A percentile compares a stretch with the other conserved stretches of the same genome.
phyloP scores from a whole-genome alignment of 2,797 vertebrate species.

The Paratrypauchen microcephalus region DNA sequence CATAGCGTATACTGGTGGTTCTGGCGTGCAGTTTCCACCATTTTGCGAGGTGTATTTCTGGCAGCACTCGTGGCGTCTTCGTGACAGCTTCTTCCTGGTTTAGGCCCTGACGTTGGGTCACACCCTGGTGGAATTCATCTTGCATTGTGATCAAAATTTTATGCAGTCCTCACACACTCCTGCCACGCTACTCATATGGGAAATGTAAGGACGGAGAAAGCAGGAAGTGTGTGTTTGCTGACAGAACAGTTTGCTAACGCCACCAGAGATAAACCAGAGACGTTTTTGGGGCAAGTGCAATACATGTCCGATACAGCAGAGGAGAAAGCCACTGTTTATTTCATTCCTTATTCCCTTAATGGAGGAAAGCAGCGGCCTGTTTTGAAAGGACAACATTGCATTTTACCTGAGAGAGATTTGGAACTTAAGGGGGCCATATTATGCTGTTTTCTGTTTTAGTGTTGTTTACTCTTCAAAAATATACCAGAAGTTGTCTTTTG shows the following conservation, averaged over 20 bases:
- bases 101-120: constrained; percentile 46
- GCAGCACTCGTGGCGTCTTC: background rate
- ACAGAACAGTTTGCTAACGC: constrained; percentile 43
- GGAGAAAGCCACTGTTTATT: background rate
- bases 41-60: background rate
- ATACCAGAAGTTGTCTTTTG: no score
- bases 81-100: constrained; percentile 33
- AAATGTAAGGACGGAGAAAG: constrained; percentile 35
- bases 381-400: background rate
- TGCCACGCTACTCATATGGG: constrained; percentile 51
- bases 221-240: constrained; percentile 49
- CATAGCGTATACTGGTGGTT: background rate
- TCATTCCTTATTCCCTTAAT: background rate
- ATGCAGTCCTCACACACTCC: constrained; percentile 59
- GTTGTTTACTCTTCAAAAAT: no score
- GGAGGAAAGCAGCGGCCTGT: background rate
- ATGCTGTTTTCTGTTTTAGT: no score
- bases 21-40: background rate
- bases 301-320: constrained; percentile 21
- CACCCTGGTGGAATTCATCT: constrained; percentile 32
- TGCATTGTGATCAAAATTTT: constrained; percentile 54
- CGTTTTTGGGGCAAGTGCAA: constrained; percentile 46
- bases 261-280: constrained; percentile 38
- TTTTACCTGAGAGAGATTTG: background rate
- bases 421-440: no score